Evolutionary conservation across 30 jellyfish, hydroid and myxozoan genomes (phyloP), one percentile per base, ranked within the genome.

Genomic region (Aurelia sp.): DNA sequence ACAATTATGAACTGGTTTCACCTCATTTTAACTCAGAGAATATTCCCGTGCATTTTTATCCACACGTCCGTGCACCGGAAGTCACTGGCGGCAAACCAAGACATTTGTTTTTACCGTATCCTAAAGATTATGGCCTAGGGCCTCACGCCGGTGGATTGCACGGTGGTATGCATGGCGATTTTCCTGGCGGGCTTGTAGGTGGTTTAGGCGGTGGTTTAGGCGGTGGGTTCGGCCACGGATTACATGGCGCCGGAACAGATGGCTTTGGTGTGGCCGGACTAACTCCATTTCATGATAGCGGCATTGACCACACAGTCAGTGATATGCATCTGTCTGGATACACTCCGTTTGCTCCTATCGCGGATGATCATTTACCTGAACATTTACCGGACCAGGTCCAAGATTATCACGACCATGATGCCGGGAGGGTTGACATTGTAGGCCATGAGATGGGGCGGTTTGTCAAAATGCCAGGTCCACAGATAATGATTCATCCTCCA

Each of bases 101-200:
- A 24, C 98, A 88, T 63, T 30, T 92, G 65, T 92, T 86, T 68
- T 65, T 92, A 3, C 98, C 98, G 5, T 88, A 33, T 48, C 87
- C 97, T 24, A 83, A 44, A 41, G 68, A 74, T 22, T 83, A 10
- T 40, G 82, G 67, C 55, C 63, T 22, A 7, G 71, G 59, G n/a
- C 86, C 52, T 19, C 92, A 70, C 59, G 40, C 82, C 11, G 70
- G 86, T 40, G 92, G 92, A 31, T 63, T 83, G 24, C 92, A 59
- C 70, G 68, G 80, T 2, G 90, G 81, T 17, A 33, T 52, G 48
- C 87, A 76, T 60, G 76, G 41, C 4, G 82, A 75, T 18, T 69
- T 83, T n/a, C 73, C 59, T 33, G 86, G 74, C 27, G 65, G 86
- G 21, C 4, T 83, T 33, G 64, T 13, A 22, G 85, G 64, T 41